These are phyloP conservation scores for Ips nitidus DNA, from an alignment of 1,140 invertebrate species.

Conservation along the genomic window DNA sequence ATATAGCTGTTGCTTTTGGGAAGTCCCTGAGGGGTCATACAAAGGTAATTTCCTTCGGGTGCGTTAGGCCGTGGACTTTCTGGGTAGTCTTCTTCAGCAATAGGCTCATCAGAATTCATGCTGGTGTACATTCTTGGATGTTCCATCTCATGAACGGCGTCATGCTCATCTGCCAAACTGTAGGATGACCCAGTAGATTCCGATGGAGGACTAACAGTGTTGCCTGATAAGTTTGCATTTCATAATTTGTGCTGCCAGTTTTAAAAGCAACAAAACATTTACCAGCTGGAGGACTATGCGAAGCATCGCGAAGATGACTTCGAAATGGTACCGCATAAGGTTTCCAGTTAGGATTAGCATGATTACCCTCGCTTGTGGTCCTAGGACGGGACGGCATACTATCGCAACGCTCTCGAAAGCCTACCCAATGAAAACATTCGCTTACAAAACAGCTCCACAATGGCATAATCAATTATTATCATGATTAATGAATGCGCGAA, in stretches of 20 bases:
- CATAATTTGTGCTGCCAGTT: no score
- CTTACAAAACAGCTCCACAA: slow-evolving; percentile 1
- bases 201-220: slow-evolving; percentile 63
- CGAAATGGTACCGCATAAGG: slow-evolving; percentile 52
- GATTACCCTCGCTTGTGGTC: slow-evolving; percentile 63
- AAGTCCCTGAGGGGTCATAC: slow-evolving; percentile 54
- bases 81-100: slow-evolving; percentile 49
- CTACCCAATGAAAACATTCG: slow-evolving; percentile 18
- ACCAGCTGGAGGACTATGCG: slow-evolving; percentile 62
- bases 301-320: slow-evolving; percentile 58
- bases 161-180: slow-evolving; percentile 64
- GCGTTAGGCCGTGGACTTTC: slow-evolving; percentile 40
- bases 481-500: neutral
- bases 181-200: slow-evolving; percentile 72
- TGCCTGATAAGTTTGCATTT: slow-evolving; percentile 46
- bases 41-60: slow-evolving; percentile 57
- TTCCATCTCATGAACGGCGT: slow-evolving; percentile 47
- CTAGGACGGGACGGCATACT: slow-evolving; percentile 73
- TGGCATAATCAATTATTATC: slow-evolving; percentile 2
- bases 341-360: slow-evolving; percentile 43
- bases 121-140: slow-evolving; percentile 55
- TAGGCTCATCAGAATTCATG: slow-evolving; percentile 64
- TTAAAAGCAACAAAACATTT: neutral
- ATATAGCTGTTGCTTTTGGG: no score
- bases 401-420: slow-evolving; percentile 71